These are phyloP conservation scores for Hartigia nigra DNA, from an alignment of 2,888 invertebrate genomes.

Conservation along the genomic window DNA sequence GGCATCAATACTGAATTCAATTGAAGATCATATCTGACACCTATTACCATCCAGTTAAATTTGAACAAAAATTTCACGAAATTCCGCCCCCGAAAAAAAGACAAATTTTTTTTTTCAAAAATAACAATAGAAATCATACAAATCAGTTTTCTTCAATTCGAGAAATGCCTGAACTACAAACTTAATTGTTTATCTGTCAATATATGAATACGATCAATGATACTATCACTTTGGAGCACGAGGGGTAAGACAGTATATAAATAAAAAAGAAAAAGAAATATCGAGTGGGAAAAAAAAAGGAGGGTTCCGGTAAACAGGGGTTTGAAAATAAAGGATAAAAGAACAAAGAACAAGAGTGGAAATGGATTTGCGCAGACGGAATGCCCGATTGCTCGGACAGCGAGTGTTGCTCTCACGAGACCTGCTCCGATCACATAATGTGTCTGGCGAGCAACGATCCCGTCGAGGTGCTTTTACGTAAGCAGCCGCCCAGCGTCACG, in stretches of 20 bases:
- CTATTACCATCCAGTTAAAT: background rate
- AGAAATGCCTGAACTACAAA: background rate
- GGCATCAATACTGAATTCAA: background rate
- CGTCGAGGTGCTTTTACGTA: conserved; percentile 93
- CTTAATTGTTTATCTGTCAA: background rate
- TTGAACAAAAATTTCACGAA: too few relatives aligned
- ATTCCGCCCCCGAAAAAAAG: background rate
- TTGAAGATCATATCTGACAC: background rate
- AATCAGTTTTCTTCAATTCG: background rate
- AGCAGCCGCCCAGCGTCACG: conserved; percentile 96
- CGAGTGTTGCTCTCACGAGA: conserved; percentile 93
- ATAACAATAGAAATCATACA: too few relatives aligned
- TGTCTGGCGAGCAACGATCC: conserved; percentile 97
- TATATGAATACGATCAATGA: background rate
- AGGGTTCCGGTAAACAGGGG: background rate
- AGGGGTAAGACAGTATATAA: background rate
- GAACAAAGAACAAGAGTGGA: background rate
- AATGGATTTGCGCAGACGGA: conserved; percentile 78
- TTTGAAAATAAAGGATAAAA: background rate
- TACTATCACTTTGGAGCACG: background rate
- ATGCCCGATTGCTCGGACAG: conserved; percentile 98
- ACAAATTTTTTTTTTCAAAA: too few relatives aligned
- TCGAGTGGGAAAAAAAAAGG: too few relatives aligned
- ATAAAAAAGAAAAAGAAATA: background rate
- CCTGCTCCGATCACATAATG: conserved; percentile 91